Conservation (phyloP, 2,797 vertebrate genomes). For the Phrynocephalus guinanensis region DNA sequence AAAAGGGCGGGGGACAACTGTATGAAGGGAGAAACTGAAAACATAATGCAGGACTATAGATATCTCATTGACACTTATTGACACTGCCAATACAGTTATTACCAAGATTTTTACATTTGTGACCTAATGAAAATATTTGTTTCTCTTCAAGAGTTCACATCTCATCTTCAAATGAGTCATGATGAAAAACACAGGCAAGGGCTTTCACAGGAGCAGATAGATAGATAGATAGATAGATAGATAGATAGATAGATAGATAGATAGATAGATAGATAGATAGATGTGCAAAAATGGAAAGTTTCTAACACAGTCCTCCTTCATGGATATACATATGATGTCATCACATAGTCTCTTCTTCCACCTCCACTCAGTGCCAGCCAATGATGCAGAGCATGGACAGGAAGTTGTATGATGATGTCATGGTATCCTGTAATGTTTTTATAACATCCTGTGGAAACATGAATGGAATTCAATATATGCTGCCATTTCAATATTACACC, state of each 20-base stretch:
- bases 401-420: too few relatives aligned
- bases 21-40: neutral
- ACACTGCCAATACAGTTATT: neutral
- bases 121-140: neutral
- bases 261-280: too few relatives aligned
- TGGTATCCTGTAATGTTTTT: too few relatives aligned
- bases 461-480: too few relatives aligned
- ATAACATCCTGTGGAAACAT: too few relatives aligned
- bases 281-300: neutral
- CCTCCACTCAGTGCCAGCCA: neutral
- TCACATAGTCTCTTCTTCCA: neutral
- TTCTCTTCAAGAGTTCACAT: neutral
- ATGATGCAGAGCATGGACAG: neutral
- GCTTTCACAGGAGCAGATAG: too few relatives aligned
- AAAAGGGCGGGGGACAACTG: neutral
- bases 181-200: neutral
- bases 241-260: too few relatives aligned
- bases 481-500: too few relatives aligned
- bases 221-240: too few relatives aligned
- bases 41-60: neutral
- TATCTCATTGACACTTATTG: neutral
- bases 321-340: neutral
- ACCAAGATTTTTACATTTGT: neutral
- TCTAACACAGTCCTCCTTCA: neutral
- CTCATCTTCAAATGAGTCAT: neutral